phyloP scores from a whole-genome alignment of 1,140 invertebrate genomes.

The Macrobrachium rosenbergii region DNA sequence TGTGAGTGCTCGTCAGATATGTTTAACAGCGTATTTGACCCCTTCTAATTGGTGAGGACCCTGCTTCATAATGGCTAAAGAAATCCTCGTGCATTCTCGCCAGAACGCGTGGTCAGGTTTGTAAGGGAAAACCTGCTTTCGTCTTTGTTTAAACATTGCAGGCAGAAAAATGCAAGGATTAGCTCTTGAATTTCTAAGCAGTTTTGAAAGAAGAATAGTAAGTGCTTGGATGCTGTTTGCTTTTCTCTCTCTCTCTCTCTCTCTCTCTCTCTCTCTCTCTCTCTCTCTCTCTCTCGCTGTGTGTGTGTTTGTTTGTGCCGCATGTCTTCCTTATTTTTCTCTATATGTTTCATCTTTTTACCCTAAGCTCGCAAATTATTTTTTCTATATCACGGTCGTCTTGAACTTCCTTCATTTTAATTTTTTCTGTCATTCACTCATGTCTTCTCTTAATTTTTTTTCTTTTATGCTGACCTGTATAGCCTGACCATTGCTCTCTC shows the following conservation, averaged over 20 bases:
- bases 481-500: background rate
- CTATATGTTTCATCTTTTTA: background rate
- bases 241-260: background rate
- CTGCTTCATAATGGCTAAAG: no score
- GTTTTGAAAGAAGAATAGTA: no score
- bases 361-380: background rate
- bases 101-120: no score
- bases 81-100: no score
- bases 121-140: no score
- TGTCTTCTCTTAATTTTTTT: slow-evolving; percentile 8
- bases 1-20: no score
- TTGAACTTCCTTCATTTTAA: background rate
- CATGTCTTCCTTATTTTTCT: background rate
- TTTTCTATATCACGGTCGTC: background rate
- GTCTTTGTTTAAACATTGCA: no score
- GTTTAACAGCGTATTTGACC: no score
- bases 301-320: background rate
- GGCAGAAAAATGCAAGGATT: no score
- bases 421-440: background rate
- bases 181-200: no score
- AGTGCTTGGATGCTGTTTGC: background rate
- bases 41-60: no score
- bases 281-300: slow-evolving; percentile 21
- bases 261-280: slow-evolving; percentile 1
- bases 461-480: background rate